Percentiles rank a stretch among this genome's conserved stretches.
phyloP scores from a whole-genome alignment of 2,113 vertebrate species.

The Thalassoma bifasciatum region DNA sequence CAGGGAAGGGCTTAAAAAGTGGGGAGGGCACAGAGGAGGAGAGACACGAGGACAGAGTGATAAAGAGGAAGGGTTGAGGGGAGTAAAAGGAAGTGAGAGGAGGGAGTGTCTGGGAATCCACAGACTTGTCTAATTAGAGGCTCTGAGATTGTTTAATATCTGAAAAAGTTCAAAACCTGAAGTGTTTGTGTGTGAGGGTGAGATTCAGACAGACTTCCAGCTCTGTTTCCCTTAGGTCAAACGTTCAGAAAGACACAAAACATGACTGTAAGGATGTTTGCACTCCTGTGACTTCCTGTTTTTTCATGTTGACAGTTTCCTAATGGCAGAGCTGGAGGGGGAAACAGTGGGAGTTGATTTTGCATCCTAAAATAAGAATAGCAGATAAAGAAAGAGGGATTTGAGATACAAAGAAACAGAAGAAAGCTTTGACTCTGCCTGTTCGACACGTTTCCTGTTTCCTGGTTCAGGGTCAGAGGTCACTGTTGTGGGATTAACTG shows the following conservation, averaged over 20 bases:
- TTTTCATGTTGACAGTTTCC: conserved; percentile 9
- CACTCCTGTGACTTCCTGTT: conserved; percentile 34
- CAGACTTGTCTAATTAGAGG: conserved; percentile 40
- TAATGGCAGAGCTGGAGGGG: background rate
- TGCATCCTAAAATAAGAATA: conserved; percentile 1
- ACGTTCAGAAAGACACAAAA: background rate
- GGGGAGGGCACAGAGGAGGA: background rate
- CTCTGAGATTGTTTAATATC: conserved; percentile 39
- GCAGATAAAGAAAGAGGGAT: conserved; percentile 9
- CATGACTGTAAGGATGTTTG: conserved; percentile 18
- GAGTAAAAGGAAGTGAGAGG: conserved; percentile 40
- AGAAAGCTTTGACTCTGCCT: conserved; percentile 11
- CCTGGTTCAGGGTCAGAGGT: conserved; percentile 60
- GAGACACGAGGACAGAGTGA: background rate
- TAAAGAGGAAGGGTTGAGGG: conserved; percentile 27
- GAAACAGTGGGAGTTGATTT: background rate
- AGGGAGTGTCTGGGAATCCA: conserved; percentile 30
- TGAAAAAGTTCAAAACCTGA: conserved; percentile 25
- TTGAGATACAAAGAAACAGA: conserved; percentile 2
- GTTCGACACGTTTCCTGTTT: conserved; percentile 58
- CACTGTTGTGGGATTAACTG: conserved; percentile 57
- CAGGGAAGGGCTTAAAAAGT: background rate
- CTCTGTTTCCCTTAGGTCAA: conserved; percentile 13
- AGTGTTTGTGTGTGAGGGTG: background rate
- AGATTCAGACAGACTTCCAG: background rate